phyloP scores from a whole-genome alignment of 2,888 invertebrate species.

The Thymelicus acteon region DNA sequence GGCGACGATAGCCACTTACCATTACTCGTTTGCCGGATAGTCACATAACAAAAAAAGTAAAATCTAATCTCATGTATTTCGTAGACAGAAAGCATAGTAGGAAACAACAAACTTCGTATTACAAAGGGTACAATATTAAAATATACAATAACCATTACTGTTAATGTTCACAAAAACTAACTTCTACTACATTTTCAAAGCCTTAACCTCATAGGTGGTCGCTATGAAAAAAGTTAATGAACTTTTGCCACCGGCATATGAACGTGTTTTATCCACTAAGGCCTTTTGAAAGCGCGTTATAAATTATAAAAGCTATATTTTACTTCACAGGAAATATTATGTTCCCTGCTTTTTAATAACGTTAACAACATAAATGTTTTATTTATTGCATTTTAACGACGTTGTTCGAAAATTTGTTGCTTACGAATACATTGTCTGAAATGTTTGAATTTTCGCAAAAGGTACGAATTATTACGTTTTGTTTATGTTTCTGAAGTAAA shows the following conservation, averaged over 20 bases:
- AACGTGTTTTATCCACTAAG: conserved; percentile 20
- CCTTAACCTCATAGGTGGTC: conserved; percentile 34
- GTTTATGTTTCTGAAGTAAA: too few species aligned
- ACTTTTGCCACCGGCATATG: conserved; percentile 35
- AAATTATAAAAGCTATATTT: conserved; percentile 35
- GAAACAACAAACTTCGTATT: conserved; percentile 7
- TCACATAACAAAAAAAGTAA: too few species aligned
- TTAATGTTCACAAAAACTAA: conserved; percentile 29
- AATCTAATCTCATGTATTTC: too few species aligned
- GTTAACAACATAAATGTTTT: conserved; percentile 13
- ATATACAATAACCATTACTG: conserved; percentile 20
- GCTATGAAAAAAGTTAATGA: conserved; percentile 36
- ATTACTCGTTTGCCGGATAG: too few species aligned
- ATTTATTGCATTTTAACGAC: conserved; percentile 5
- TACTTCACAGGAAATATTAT: conserved; percentile 15
- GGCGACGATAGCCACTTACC: too few species aligned
- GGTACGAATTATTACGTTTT: too few species aligned
- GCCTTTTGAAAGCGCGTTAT: conserved; percentile 27
- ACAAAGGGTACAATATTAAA: conserved; percentile 28
- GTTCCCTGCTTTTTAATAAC: not conserved
- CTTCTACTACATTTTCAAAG: conserved; percentile 28
- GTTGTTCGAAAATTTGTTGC: not conserved
- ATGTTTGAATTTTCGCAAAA: too few species aligned
- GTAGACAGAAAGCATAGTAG: conserved; percentile 11
- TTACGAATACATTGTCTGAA: not conserved